These are phyloP conservation scores for Phymanthus crucifer DNA, from an alignment of 92 coral and sea anemone genomes.

Conservation along the genomic window DNA sequence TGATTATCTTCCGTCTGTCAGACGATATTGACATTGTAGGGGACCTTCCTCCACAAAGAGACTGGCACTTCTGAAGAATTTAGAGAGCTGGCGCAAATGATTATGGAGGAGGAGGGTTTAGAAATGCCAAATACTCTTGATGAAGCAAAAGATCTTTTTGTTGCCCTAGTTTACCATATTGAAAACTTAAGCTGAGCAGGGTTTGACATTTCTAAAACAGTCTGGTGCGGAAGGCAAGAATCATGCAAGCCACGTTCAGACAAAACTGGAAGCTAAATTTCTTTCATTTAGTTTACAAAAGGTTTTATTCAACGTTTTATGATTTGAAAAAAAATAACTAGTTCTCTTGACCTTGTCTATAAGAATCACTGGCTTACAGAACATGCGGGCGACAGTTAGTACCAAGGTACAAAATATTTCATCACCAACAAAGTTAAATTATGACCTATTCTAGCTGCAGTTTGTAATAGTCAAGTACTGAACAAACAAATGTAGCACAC, in stretches of 20 bases:
- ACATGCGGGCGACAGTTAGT: too few relatives aligned
- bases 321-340: too few relatives aligned
- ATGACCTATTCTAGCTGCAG: too few relatives aligned
- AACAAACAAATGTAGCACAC: too few relatives aligned
- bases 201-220: neutral
- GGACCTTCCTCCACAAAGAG: too few relatives aligned
- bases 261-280: neutral
- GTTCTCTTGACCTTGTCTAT: too few relatives aligned
- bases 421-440: too few relatives aligned
- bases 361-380: too few relatives aligned
- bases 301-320: too few relatives aligned
- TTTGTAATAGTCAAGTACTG: too few relatives aligned
- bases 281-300: too few relatives aligned
- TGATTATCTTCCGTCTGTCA: conserved; percentile 35
- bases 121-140: conserved; percentile 44
- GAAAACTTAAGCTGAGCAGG: conserved; percentile 17
- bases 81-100: conserved; percentile 53
- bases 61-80: conserved; percentile 44
- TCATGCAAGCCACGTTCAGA: conserved; percentile 9
- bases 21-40: conserved; percentile 40
- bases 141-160: conserved; percentile 52
- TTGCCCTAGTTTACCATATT: conserved; percentile 49
- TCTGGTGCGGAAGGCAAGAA: neutral
- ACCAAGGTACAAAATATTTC: too few relatives aligned
- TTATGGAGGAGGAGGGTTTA: conserved; percentile 59